Conservation (phyloP, 1,140 invertebrate species). For the Drosophila lacteicornis region DNA sequence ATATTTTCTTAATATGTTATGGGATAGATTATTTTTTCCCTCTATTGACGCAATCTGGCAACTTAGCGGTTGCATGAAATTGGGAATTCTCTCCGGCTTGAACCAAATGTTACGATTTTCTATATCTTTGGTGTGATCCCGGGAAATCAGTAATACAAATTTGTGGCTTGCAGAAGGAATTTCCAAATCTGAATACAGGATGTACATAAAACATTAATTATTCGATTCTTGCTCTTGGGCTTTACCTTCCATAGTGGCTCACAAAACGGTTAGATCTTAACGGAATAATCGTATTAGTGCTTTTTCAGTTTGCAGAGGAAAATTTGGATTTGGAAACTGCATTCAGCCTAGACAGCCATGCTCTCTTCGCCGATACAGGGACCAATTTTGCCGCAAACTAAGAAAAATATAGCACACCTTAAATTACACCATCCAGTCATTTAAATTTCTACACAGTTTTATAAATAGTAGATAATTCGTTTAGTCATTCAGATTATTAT, state of each 20-base stretch:
- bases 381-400: neutral
- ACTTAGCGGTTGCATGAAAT: constrained; percentile 1
- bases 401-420: neutral
- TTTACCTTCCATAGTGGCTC: neutral
- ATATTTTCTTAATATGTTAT: too few relatives aligned
- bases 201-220: neutral
- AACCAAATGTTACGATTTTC: neutral
- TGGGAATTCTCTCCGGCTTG: neutral
- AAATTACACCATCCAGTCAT: neutral
- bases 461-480: too few relatives aligned
- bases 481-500: too few relatives aligned
- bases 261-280: neutral
- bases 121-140: neutral
- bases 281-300: neutral
- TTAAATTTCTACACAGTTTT: neutral
- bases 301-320: neutral
- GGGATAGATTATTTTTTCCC: too few relatives aligned
- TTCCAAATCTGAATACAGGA: neutral
- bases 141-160: neutral
- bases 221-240: neutral
- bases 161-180: neutral
- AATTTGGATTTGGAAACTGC: neutral
- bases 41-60: neutral
- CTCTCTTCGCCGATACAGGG: neutral
- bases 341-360: neutral